A percentile compares a stretch with the other conserved stretches of the same genome.
Evolutionary conservation across 2,888 invertebrate species (phyloP).

Genomic region (Idaea straminata): DNA sequence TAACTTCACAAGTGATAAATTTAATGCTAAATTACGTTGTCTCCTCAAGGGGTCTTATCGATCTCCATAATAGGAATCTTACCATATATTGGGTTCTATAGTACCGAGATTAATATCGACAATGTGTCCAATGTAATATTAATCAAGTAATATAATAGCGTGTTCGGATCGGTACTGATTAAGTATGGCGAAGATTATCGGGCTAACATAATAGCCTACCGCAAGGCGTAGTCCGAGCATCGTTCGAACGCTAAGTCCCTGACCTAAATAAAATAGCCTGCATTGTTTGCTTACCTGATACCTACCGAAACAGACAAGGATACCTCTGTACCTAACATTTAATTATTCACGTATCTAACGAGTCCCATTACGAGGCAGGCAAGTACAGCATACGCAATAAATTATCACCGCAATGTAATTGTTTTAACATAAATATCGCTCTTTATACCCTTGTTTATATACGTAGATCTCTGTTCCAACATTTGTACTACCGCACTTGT

Average conservation of each 20-base stretch:
- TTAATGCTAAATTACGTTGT: conserved; percentile 5
- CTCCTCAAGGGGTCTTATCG: conserved; percentile 8
- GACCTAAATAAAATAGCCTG: conserved; percentile 51
- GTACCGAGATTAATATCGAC: conserved; percentile 29
- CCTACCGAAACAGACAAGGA: neutral
- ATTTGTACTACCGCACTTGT: neutral
- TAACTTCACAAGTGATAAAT: neutral
- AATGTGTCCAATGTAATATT: conserved; percentile 35
- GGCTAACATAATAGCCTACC: conserved; percentile 38
- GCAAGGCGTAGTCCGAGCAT: conserved; percentile 48
- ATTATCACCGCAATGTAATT: neutral
- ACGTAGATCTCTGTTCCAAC: no score
- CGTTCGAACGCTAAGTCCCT: conserved; percentile 36
- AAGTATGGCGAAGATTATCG: conserved; percentile 48
- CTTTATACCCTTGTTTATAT: neutral
- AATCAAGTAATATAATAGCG: conserved; percentile 36
- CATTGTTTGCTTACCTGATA: conserved; percentile 31
- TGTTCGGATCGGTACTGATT: conserved; percentile 39
- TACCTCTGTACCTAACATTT: neutral
- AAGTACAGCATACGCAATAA: neutral
- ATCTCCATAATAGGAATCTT: conserved; percentile 7
- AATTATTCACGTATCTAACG: neutral
- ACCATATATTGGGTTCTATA: neutral
- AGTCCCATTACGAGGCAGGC: neutral
- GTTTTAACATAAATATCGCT: conserved; percentile 1